Evolutionary conservation across 2,797 vertebrate genomes (phyloP), one percentile per base, ranked within the genome.

Genomic region (Nyctalus aviator): DNA sequence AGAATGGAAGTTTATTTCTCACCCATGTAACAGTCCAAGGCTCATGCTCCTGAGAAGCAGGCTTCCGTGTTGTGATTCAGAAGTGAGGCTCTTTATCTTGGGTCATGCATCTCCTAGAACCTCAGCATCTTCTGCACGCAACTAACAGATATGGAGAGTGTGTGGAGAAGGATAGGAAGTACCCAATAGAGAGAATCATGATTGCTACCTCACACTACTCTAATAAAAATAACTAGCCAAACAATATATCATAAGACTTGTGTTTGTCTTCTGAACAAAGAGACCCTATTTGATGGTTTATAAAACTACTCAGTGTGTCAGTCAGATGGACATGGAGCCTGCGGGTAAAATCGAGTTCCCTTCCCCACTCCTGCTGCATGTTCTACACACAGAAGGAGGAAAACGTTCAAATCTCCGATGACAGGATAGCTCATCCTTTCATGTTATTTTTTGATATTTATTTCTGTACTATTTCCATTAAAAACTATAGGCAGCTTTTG

Each of bases 231-330:
- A 92, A 72, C 66, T 66, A 68, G 44, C 53, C 77, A 93, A 88
- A 94, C 79, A 94, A 66, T 53, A 32, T 90, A 66, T 77, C 71
- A 76, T 82, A 75, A 94, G 41, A 41, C 17, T 73, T 17, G 53
- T 91, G 55, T 83, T 92, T 84, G 86, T 95, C 95, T 95, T 86
- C 62, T 88, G 64, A 93, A 92, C 57, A 94, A 94, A 93, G 78
- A 86, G 84, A 83, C 89, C 78, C 41, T 92, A 83, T 92, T 84
- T 84, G 71, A 81, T 84, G 82, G 27, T 6, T 5, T 91, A 8
- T 88, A 73, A 95, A 93, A 93, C 75, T 79, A 53, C 15, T 32
- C 46, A 62, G 15, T 71, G 32, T 92, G 68, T 94, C 84, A 76
- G 68, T 32, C 41, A 93, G 87, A 83, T 94, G 59, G 53, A 46